Base-by-base conservation (phyloP, 2,888 invertebrate genomes). In the Hedya salicella region DNA sequence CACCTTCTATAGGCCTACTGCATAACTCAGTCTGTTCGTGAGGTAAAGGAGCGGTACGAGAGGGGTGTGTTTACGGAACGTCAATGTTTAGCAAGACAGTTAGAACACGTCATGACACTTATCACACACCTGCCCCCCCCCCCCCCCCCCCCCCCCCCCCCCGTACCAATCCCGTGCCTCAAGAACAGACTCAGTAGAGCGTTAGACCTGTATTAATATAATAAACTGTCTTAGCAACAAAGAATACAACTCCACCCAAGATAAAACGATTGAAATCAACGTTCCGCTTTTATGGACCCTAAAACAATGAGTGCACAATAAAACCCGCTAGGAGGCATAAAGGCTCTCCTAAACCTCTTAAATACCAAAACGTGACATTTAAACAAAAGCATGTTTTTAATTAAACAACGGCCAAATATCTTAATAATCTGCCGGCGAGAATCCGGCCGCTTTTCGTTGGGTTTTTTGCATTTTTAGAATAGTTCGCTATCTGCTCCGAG, bases 191-290 rank as follows among this genome's bases (percentile, higher is more conserved):
- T n/a, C n/a, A n/a, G n/a, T n/a, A n/a, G n/a, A n/a, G n/a, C n/a
- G n/a, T n/a, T n/a, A n/a, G n/a, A n/a, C n/a, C n/a, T n/a, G n/a
- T n/a, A n/a, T n/a, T n/a, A n/a, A n/a, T 36, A 8, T 36, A 36
- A 36, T 11, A 36, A 9, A 36, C 11, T n/a, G 16, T 30, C 30
- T 8, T 0, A 8, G 44, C 30, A 44, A 57, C 42, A 57, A 57
- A 57, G n/a, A 2, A 6, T 0, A 9, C 42, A 42, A 48, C 21
- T 21, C n/a, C 48, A 11, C 48, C 19, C 6, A 30, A 57, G 57
- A 57, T 46, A 57, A 57, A 46, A 17, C 46, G n/a, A 57, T 57
- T 46, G 44, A 57, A 57, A 57, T 57, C 57, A 46, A 57, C 44
- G 32, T 32, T 46, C 19, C 52, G 9, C 16, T 36, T 57, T 57